phyloP scores from a whole-genome alignment of 2,113 vertebrate species.

The Ia io region DNA sequence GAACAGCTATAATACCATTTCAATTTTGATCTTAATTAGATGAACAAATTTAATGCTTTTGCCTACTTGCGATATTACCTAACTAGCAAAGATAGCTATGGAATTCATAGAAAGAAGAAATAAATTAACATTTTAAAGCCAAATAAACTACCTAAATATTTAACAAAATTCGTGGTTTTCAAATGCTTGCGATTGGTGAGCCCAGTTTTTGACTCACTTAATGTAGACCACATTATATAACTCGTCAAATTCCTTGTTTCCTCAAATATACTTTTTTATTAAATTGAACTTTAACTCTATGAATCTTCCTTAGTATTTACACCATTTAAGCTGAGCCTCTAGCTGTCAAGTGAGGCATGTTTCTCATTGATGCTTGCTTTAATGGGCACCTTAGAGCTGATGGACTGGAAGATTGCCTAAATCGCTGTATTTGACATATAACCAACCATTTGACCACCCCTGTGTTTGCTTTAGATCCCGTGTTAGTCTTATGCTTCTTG shows the following conservation, averaged over 20 bases:
- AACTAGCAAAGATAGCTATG: neutral
- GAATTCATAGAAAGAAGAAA: neutral
- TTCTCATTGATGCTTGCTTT: neutral
- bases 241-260: neutral
- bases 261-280: neutral
- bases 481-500: constrained; percentile 42
- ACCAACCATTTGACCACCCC: constrained; percentile 43
- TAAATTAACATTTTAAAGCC: neutral
- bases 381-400: neutral
- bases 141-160: neutral
- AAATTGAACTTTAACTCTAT: neutral
- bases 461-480: constrained; percentile 51
- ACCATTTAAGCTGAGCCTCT: neutral
- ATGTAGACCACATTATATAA: neutral
- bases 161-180: neutral
- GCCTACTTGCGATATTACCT: neutral
- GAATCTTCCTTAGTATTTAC: neutral
- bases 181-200: neutral
- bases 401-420: constrained; percentile 25
- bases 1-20: neutral
- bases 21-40: neutral
- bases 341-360: neutral
- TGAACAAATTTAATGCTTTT: neutral
- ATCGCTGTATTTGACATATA: neutral
- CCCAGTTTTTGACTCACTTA: neutral